A percentile compares a stretch with the other conserved stretches of the same genome.
Evolutionary conservation across 2,113 vertebrate species (phyloP).

Genomic region (Sialia sialis): DNA sequence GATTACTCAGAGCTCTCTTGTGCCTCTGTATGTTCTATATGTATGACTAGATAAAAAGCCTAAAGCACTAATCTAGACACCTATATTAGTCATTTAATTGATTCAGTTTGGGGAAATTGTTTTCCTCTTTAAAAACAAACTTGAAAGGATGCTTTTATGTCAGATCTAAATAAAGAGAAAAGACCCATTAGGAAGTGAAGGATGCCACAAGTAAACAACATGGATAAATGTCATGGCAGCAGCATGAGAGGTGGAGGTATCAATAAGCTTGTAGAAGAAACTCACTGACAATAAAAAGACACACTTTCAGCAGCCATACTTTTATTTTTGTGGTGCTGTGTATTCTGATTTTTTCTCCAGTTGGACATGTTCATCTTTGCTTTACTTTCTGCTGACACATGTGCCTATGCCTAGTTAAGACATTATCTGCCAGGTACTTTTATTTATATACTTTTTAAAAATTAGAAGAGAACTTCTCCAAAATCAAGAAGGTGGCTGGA

Average conservation of each 20-base stretch:
- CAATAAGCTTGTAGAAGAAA: not conserved
- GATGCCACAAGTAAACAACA: not conserved
- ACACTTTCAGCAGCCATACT: not conserved
- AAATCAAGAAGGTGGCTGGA: not conserved
- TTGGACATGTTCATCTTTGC: not conserved
- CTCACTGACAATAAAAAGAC: not conserved
- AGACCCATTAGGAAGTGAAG: not conserved
- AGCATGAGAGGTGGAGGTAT: not conserved
- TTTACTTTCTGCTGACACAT: not conserved
- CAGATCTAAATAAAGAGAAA: conserved; percentile 10
- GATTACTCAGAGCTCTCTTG: not conserved
- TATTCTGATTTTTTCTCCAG: not conserved
- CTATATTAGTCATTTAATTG: conserved; percentile 28
- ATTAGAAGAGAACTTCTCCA: not conserved
- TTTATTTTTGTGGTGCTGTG: not conserved
- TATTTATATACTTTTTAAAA: not conserved
- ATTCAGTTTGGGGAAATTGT: conserved; percentile 16
- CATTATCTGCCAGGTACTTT: not conserved
- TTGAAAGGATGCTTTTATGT: conserved; percentile 14
- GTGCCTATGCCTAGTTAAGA: not conserved
- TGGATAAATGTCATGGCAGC: not conserved
- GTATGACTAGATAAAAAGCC: not conserved
- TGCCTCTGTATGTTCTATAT: not conserved
- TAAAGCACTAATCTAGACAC: not conserved
- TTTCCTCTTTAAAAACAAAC: conserved; percentile 28